Evolutionary conservation across 2,113 vertebrate species (phyloP).

Genomic region (Crotalus viridis): DNA sequence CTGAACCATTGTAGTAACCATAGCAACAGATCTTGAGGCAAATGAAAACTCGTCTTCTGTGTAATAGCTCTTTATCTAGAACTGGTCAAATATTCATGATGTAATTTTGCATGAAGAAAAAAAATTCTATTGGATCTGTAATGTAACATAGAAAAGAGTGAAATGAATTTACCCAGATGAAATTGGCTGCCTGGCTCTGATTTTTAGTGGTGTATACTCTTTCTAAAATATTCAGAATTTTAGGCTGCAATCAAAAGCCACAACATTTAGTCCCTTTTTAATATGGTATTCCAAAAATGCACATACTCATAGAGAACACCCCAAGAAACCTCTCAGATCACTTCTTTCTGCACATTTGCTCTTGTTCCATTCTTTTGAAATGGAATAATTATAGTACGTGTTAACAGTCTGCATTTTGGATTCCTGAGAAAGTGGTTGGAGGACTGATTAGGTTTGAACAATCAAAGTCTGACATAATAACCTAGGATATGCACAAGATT

Average conservation of each 20-base stretch:
- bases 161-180: not conserved
- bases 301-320: not conserved
- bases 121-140: not conserved
- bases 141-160: not conserved
- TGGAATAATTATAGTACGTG: not conserved
- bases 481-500: not conserved
- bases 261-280: not conserved
- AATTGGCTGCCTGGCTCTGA: not conserved
- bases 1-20: not conserved
- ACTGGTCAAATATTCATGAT: constrained; percentile 6
- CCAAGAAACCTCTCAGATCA: not conserved
- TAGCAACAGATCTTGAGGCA: not conserved
- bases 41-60: constrained; percentile 7
- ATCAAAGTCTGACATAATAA: not conserved
- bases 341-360: not conserved
- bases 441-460: not conserved
- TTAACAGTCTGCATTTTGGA: not conserved
- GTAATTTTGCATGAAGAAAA: not conserved
- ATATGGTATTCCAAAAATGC: not conserved
- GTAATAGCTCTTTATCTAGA: constrained; percentile 8
- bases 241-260: not conserved
- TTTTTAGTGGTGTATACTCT: not conserved
- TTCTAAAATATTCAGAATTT: not conserved
- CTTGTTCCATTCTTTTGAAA: not conserved
- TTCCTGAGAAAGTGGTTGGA: not conserved